Evolutionary conservation across 2,888 invertebrate species (phyloP), one percentile per base, ranked within the genome.

Genomic region (Gastracanthus pulcherrimus): DNA sequence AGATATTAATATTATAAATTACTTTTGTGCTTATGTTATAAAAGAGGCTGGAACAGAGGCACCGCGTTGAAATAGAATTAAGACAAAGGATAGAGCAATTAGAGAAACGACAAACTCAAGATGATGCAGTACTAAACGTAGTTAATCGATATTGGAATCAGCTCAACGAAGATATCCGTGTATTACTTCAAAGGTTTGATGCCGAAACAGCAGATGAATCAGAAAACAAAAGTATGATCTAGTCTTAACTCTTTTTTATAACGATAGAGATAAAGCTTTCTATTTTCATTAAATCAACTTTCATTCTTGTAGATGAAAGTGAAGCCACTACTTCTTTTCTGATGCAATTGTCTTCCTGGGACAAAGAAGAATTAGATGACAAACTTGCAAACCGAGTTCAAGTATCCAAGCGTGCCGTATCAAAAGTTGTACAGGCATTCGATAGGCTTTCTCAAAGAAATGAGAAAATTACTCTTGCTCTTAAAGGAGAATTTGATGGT

Each of bases 81-180:
- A 94, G 98, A n/a, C 96, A 97, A 81, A 93, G 98, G 83, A 98
- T 98, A 85, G 98, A 98, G 90, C 98, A 98, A 90, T 92, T 98
- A 81, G 98, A 98, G 89, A 98, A 98, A 90, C 94, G 98, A 1
- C 98, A 98, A 92, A 97, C 97, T 9, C 98, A 98, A 90, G 99
- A 99, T 91, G 99, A 99, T 93, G 98, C 98, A 38, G 98, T 99
- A 38, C 93, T 99, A 6, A 99, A 98, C 93, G 98, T 99, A 75
- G 98, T 99, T 9, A 99, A 99, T 93, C 94, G 98, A 51, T 98
- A 98, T 91, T 98, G 98, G 98, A 98, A 98, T 92, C 96, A 98
- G 92, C 93, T 99, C 36, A 99, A 99, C 93, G 99, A 99, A 92
- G 99, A 99, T 91, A 97, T 99, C 85, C 93, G 99, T 85, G 96